Evolutionary conservation across 1,140 invertebrate species (phyloP), one percentile per base, ranked within the genome.

Genomic region (Gonatopus flavifemur): DNA sequence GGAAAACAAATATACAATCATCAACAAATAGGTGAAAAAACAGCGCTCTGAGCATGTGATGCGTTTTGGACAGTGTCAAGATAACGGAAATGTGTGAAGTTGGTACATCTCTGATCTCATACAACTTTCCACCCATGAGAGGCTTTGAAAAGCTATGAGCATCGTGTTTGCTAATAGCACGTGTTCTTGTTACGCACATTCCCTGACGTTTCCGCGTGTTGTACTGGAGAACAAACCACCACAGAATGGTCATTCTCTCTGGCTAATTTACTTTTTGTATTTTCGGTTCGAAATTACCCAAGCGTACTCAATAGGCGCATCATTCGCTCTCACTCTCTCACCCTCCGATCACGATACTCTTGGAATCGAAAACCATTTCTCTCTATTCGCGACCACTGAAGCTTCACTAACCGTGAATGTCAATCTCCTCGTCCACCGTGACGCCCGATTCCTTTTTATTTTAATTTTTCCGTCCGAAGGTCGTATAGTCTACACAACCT

Each of bases 181-280:
- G n/a, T n/a, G n/a, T n/a, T n/a, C n/a, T n/a, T n/a, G n/a, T n/a
- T n/a, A n/a, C 59, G 58, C 62, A 39, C 52, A 51, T 43, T 43
- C 41, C 35, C 22, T 39, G 32, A 15, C 25, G 35, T 18, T 12
- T 24, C 35, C n/a, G 46, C 37, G 47, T 46, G 30, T 37, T 63
- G 61, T 65, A 67, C 63, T 64, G 66, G 62, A 50, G 62, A 59
- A 72, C 70, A 76, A 73, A 76, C 73, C 73, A 56, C 73, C 63
- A n/a, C n/a, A n/a, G 66, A 70, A 74, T 66, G 66, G 52, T 71
- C 66, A 66, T 76, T 74, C 69, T 71, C 66, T 74, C 62, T 67
- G 67, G 70, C 66, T 73, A 76, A 74, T 76, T 76, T 73, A 72
- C 70, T 76, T 76, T 76, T 76, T 76, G 70, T 72, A 73, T 73